phyloP scores from a whole-genome alignment of 2,888 invertebrate genomes.

The Tromatobia lineatoria region DNA sequence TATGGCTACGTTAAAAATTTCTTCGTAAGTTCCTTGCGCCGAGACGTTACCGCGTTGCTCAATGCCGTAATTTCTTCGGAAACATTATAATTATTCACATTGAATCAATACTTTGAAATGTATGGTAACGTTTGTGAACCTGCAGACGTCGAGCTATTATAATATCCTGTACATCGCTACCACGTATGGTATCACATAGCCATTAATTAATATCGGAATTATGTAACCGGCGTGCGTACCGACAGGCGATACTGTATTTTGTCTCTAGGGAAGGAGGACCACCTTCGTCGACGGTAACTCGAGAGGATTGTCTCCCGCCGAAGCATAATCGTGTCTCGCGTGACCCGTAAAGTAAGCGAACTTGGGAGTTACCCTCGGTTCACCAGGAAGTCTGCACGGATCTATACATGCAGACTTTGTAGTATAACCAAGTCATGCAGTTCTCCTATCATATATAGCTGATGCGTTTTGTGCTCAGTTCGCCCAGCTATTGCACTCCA shows the following conservation, averaged over 20 bases:
- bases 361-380: slow-evolving; percentile 55
- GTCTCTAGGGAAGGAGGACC: slow-evolving; percentile 27
- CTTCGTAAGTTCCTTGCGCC: background rate
- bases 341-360: slow-evolving; percentile 74
- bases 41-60: background rate
- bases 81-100: background rate
- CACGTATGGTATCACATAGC: slow-evolving; percentile 20
- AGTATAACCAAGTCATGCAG: slow-evolving; percentile 27
- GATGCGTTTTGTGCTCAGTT: slow-evolving; percentile 33
- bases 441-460: slow-evolving; percentile 30
- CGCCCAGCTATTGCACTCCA: slow-evolving; percentile 26
- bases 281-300: slow-evolving; percentile 63
- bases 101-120: background rate
- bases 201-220: slow-evolving; percentile 65
- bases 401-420: background rate
- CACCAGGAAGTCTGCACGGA: slow-evolving; percentile 4
- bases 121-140: background rate
- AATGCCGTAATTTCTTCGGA: no score
- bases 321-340: slow-evolving; percentile 76
- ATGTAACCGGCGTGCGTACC: slow-evolving; percentile 33
- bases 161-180: background rate
- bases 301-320: slow-evolving; percentile 72
- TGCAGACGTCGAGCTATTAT: background rate
- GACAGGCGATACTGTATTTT: slow-evolving; percentile 53
- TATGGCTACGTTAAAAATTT: background rate